Evolutionary conservation across 2,888 invertebrate species (phyloP).

Genomic region (Himalopsyche tibetana): DNA sequence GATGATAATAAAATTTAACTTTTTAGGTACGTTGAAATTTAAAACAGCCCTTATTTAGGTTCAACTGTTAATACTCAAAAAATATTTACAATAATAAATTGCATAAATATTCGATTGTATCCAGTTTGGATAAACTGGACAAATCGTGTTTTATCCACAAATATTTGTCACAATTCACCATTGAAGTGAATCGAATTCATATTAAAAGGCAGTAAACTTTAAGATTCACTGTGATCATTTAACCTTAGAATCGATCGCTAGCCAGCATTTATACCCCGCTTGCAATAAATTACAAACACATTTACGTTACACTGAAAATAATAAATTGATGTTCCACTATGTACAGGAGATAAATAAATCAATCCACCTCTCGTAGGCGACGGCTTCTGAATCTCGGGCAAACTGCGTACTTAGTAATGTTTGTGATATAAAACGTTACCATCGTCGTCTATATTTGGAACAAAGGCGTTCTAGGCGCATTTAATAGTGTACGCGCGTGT

Average conservation of each 20-base stretch:
- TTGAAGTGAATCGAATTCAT: too few species aligned
- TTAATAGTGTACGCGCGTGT: background rate
- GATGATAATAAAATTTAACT: too few species aligned
- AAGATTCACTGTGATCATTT: background rate
- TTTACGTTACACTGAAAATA: background rate
- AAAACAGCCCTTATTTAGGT: too few species aligned
- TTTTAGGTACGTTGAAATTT: too few species aligned
- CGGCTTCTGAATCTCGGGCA: background rate
- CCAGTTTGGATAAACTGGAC: too few species aligned
- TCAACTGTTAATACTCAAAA: too few species aligned
- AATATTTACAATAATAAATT: too few species aligned
- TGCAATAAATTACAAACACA: constrained; percentile 46
- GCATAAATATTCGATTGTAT: too few species aligned
- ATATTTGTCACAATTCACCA: too few species aligned
- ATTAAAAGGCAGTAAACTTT: background rate
- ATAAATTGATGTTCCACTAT: constrained; percentile 16
- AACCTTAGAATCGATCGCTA: constrained; percentile 28
- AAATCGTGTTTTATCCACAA: too few species aligned
- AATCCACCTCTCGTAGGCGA: background rate
- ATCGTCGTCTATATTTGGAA: background rate
- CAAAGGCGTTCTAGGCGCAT: background rate
- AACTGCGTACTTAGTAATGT: constrained; percentile 11
- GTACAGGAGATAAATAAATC: constrained; percentile 8
- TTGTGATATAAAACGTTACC: background rate
- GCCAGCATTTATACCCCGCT: background rate